phyloP scores from a whole-genome alignment of 2,888 invertebrate species.

The Sinelater perroti region DNA sequence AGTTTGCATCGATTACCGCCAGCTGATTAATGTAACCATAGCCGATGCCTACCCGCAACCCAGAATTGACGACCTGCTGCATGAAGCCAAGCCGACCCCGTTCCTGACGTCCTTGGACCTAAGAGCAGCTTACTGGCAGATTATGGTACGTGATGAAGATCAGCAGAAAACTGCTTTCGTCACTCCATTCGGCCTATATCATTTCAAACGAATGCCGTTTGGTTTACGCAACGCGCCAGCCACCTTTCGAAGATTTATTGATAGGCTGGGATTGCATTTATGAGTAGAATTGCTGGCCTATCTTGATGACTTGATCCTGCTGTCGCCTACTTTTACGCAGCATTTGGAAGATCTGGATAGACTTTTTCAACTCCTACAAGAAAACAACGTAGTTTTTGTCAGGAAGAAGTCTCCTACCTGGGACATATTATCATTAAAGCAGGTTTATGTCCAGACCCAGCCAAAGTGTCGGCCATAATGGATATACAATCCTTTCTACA shows the following conservation, averaged over 20 bases:
- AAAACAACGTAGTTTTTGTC: too few relatives aligned
- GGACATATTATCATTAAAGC: conserved; percentile 32
- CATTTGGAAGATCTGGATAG: not conserved
- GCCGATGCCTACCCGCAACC: conserved; percentile 53
- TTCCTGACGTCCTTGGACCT: not conserved
- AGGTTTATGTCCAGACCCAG: conserved; percentile 30
- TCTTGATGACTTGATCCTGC: not conserved
- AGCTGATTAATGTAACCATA: conserved; percentile 41
- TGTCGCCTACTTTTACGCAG: not conserved
- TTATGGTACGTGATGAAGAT: conserved; percentile 25
- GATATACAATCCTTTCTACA: conserved; percentile 25
- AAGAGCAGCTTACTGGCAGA: conserved; percentile 8
- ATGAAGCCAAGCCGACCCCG: not conserved
- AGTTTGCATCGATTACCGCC: conserved; percentile 52
- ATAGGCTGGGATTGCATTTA: not conserved
- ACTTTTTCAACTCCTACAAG: too few relatives aligned
- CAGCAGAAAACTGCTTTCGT: conserved; percentile 38
- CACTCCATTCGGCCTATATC: conserved; percentile 49
- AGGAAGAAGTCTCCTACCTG: too few relatives aligned
- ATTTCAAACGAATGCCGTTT: conserved; percentile 43
- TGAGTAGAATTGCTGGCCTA: not conserved
- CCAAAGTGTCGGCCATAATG: conserved; percentile 21
- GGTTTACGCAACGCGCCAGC: conserved; percentile 44
- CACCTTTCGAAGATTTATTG: conserved; percentile 45
- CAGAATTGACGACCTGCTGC: conserved; percentile 22